Percentiles rank a stretch among this genome's conserved stretches.
Evolutionary conservation across 2,888 invertebrate genomes (phyloP).

Genomic region (Limnephilus marmoratus): DNA sequence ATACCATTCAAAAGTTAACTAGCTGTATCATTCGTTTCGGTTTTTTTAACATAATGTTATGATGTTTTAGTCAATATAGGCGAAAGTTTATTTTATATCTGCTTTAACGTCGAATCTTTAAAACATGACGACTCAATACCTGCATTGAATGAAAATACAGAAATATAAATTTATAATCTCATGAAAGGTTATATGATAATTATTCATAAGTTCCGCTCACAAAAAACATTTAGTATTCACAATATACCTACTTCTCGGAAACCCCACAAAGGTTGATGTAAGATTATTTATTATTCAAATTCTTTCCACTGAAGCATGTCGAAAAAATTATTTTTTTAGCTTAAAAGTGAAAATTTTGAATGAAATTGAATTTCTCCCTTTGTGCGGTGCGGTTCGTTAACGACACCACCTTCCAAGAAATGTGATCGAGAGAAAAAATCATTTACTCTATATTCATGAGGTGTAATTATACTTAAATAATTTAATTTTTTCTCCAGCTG

Average conservation of each 20-base stretch:
- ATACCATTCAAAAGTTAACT: background rate
- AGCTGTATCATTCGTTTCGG: background rate
- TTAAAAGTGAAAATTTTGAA: background rate
- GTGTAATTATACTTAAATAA: conserved; percentile 31
- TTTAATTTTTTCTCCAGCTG: conserved; percentile 28
- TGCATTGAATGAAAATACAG: too few relatives aligned
- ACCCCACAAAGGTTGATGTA: background rate
- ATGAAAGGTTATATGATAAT: too few relatives aligned
- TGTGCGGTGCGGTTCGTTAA: conserved; percentile 11
- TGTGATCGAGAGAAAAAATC: background rate
- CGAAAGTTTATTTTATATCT: background rate
- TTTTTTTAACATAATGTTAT: background rate
- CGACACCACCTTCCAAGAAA: background rate
- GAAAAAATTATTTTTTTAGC: background rate
- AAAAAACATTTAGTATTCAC: background rate
- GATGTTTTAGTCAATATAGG: background rate
- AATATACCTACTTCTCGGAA: background rate
- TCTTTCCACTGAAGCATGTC: background rate
- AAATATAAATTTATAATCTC: too few relatives aligned
- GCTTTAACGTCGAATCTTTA: background rate
- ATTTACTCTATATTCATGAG: conserved; percentile 30
- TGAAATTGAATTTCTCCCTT: conserved; percentile 17
- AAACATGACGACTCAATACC: background rate
- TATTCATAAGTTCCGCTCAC: too few relatives aligned
- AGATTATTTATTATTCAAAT: background rate